Conservation (phyloP, 2,888 invertebrate species). For the Lepidochitona cinerea region DNA sequence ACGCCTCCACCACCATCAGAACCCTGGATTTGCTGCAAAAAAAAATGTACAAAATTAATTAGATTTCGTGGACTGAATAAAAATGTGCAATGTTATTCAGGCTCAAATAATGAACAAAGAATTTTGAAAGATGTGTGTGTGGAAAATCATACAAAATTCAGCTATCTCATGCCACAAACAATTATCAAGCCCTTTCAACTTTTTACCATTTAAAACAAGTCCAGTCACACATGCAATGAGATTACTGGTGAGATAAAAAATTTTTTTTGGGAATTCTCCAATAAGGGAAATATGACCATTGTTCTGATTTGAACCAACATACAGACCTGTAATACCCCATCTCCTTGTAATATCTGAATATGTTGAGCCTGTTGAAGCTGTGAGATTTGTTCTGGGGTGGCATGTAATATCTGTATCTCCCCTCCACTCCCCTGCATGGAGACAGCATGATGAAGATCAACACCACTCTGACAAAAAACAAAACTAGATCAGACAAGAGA, state of each 20-base stretch:
- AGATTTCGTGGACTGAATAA: too few relatives aligned
- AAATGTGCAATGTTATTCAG: too few relatives aligned
- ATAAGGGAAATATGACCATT: background rate
- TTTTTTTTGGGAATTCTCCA: background rate
- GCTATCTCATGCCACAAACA: too few relatives aligned
- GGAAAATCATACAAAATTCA: too few relatives aligned
- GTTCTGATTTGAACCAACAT: conserved; percentile 21
- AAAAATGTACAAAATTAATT: too few relatives aligned
- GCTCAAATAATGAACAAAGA: too few relatives aligned
- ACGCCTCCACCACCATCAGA: conserved; percentile 38
- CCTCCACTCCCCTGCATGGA: conserved; percentile 56
- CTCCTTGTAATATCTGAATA: conserved; percentile 67
- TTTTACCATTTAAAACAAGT: too few relatives aligned
- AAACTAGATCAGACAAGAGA: too few relatives aligned
- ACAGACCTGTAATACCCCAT: conserved; percentile 61
- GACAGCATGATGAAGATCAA: conserved; percentile 50
- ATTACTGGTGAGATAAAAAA: too few relatives aligned
- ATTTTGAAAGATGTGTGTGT: too few relatives aligned
- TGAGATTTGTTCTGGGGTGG: conserved; percentile 71
- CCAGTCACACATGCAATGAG: too few relatives aligned
- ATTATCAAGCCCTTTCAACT: too few relatives aligned
- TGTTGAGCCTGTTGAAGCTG: conserved; percentile 68
- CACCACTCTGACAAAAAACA: conserved; percentile 29
- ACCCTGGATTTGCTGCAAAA: conserved; percentile 12
- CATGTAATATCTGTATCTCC: conserved; percentile 70